Percentiles rank a stretch among this genome's conserved stretches.
phyloP scores from a whole-genome alignment of 1,140 invertebrate genomes.

The Brachionus sp. region DNA sequence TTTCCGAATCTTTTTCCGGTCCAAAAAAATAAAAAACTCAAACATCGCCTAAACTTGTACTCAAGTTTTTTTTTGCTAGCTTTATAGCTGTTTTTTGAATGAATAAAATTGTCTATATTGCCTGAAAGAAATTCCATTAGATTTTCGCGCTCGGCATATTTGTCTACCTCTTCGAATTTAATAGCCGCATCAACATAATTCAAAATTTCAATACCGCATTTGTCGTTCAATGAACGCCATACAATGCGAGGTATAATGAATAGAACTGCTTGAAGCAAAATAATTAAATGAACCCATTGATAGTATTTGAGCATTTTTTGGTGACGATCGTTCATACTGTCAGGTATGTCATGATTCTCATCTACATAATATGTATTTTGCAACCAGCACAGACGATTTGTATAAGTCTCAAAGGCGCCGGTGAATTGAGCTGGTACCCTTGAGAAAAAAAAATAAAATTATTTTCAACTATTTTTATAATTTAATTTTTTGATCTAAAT shows the following conservation, averaged over 20 bases:
- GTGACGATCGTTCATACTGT: background rate
- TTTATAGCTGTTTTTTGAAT: conserved; percentile 40
- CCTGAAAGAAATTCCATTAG: conserved; percentile 43
- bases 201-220: conserved; percentile 44
- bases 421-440: conserved; percentile 49
- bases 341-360: conserved; percentile 27
- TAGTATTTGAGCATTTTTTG: conserved; percentile 46
- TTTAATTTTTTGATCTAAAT: no score
- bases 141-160: conserved; percentile 40
- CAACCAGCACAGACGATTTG: conserved; percentile 49
- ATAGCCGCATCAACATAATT: conserved; percentile 43
- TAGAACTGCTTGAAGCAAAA: conserved; percentile 79
- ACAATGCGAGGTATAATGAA: conserved; percentile 80
- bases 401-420: conserved; percentile 47
- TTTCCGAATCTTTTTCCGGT: conserved; percentile 55
- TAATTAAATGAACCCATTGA: conserved; percentile 73
- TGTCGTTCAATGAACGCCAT: conserved; percentile 52
- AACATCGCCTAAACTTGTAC: conserved; percentile 25
- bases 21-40: conserved; percentile 49
- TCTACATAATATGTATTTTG: conserved; percentile 48
- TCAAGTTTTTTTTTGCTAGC: background rate
- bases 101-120: conserved; percentile 17
- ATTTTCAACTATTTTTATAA: background rate
- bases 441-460: background rate
- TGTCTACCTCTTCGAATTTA: conserved; percentile 40